Evolutionary conservation across 2,888 invertebrate genomes (phyloP).

Genomic region (Cremastinae sp.): DNA sequence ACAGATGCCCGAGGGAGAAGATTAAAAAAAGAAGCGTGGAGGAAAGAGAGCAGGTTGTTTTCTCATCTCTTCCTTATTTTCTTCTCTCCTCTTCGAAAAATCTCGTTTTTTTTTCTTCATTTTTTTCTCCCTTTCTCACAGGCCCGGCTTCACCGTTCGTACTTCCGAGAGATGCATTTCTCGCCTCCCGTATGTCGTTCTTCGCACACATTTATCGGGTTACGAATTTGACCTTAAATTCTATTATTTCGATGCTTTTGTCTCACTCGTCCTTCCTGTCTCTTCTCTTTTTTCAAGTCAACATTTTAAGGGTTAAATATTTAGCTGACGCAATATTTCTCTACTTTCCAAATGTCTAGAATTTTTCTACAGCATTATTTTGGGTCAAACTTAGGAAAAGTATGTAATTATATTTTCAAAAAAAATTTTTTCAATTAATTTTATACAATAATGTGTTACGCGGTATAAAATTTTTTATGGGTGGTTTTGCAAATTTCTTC

Average conservation of each 20-base stretch:
- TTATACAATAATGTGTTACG: no score
- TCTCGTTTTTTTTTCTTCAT: slow-evolving; percentile 11
- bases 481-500: no score
- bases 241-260: slow-evolving; percentile 51
- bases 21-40: background rate
- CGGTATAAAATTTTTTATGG: no score
- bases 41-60: slow-evolving; percentile 54
- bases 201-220: slow-evolving; percentile 49
- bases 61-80: slow-evolving; percentile 35
- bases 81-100: slow-evolving; percentile 30
- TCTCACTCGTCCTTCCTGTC: background rate
- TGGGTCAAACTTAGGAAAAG: no score
- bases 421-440: slow-evolving; percentile 8
- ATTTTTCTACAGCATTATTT: no score
- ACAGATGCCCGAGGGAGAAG: slow-evolving; percentile 51
- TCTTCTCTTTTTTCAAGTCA: slow-evolving; percentile 1
- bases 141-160: slow-evolving; percentile 37
- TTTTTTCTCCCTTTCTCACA: slow-evolving; percentile 17
- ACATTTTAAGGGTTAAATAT: slow-evolving; percentile 34
- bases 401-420: background rate
- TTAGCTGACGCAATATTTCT: slow-evolving; percentile 42
- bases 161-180: slow-evolving; percentile 27
- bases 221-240: slow-evolving; percentile 57
- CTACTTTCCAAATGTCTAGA: background rate
- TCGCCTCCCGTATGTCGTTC: slow-evolving; percentile 63